Evolutionary conservation across 2,113 vertebrate genomes (phyloP).

Genomic region (Ictalurus furcatus): DNA sequence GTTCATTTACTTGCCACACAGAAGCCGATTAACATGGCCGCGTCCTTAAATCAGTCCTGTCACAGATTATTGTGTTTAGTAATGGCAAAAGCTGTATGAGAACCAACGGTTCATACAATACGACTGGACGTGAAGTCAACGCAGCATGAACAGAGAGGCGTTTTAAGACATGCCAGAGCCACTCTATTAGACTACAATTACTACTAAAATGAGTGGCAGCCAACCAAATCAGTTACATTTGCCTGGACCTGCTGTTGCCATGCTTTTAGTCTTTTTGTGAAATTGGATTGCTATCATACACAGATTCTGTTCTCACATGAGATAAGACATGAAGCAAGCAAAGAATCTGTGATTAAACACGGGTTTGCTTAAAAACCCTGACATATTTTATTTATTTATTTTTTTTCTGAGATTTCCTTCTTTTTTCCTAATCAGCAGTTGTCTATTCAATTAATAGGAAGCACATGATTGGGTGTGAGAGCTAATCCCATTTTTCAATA

Average conservation of each 20-base stretch:
- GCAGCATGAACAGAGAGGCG: slow-evolving; percentile 52
- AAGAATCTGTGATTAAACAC: slow-evolving; percentile 19
- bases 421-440: neutral
- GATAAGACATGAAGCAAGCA: slow-evolving; percentile 7
- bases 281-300: slow-evolving; percentile 15
- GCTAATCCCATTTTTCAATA: neutral
- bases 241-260: slow-evolving; percentile 51
- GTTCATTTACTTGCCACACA: slow-evolving; percentile 26
- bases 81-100: slow-evolving; percentile 64
- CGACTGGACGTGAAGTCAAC: slow-evolving; percentile 57
- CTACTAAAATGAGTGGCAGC: slow-evolving; percentile 63
- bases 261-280: slow-evolving; percentile 40
- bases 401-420: neutral
- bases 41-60: slow-evolving; percentile 68
- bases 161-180: slow-evolving; percentile 57
- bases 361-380: neutral
- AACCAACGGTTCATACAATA: slow-evolving; percentile 52
- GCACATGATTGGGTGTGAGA: neutral
- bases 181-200: slow-evolving; percentile 71
- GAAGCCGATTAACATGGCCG: slow-evolving; percentile 69
- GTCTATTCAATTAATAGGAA: neutral
- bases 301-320: slow-evolving; percentile 1
- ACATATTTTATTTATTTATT: too few relatives aligned
- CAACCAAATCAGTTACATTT: slow-evolving; percentile 64
- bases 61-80: slow-evolving; percentile 63